Base-by-base conservation (phyloP, 2,113 vertebrate genomes). In the Gnathonemus longibarbis region DNA sequence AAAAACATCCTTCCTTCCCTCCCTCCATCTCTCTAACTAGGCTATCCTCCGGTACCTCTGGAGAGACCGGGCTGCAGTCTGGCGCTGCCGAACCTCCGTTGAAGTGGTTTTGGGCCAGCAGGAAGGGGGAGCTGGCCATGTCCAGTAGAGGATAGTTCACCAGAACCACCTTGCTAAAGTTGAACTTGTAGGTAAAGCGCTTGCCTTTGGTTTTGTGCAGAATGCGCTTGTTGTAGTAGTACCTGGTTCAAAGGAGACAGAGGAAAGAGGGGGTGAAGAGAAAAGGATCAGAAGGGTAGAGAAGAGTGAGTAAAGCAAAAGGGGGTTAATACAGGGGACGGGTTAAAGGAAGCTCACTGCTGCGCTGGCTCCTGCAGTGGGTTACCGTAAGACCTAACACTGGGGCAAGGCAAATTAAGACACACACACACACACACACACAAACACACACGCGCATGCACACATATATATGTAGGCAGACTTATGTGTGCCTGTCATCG, bases 141-240 rank as follows among this genome's bases (percentile, higher is more conserved):
- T 98, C 98, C 93, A 98, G 93, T 84, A 98, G 94, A 0, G 97
- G 97, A 91, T 97, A 98, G 91, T 98, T 98, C 39, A 98, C 97
- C 84, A 98, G 90, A 27, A 98, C 97, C 0, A 98, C 97, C 93
- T 98, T 98, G 93, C 97, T 98, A 95, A 98, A 98, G 96, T 98
- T 98, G 91, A 98, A 98, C 94, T 98, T 98, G 96, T 98, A 98
- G 90, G 97, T 98, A 94, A 98, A 98, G 35, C 97, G 96, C 91
- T 98, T 98, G 46, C 97, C 97, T 94, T 98, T 98, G 90, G 97
- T 98, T 94, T 98, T 98, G 94, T 98, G 97, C 87, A 98, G 96
- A 94, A 98, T 98, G 88, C 97, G 96, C 92, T 98, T 98, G 94
- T 98, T 98, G 94, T 98, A 98, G 92, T 98, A 98, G 93, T 98